Evolutionary conservation across 2,113 vertebrate species (phyloP).

Genomic region (Pimephales promelas): DNA sequence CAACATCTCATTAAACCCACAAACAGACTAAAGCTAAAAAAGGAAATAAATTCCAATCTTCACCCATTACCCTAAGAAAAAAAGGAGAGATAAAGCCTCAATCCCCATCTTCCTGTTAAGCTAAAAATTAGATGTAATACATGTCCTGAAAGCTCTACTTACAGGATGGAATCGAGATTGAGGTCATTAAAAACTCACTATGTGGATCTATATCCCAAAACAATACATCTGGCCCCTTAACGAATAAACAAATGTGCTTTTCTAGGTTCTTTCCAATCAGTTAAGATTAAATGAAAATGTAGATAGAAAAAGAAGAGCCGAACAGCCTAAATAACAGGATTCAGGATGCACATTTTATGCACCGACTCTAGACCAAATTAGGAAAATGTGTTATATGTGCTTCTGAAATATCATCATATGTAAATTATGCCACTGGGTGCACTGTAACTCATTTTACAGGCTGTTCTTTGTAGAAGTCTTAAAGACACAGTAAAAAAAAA

Average conservation of each 20-base stretch:
- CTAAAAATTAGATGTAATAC: neutral
- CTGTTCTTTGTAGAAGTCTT: neutral
- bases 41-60: neutral
- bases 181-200: constrained; percentile 1
- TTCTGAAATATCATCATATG: neutral
- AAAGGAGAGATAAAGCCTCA: neutral
- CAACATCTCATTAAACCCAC: neutral
- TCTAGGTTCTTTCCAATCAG: neutral
- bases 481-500: neutral
- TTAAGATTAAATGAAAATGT: neutral
- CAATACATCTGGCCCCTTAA: neutral
- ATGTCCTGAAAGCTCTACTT: neutral
- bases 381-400: neutral
- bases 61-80: neutral
- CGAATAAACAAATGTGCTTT: constrained; percentile 2
- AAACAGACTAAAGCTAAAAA: neutral
- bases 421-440: neutral
- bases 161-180: neutral
- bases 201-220: neutral
- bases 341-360: neutral
- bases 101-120: neutral
- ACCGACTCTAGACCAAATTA: neutral
- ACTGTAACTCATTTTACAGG: neutral
- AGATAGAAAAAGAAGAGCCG: neutral
- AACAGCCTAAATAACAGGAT: neutral